phyloP scores from a whole-genome alignment of 1,140 invertebrate genomes.

The Euglossa dilemma region DNA sequence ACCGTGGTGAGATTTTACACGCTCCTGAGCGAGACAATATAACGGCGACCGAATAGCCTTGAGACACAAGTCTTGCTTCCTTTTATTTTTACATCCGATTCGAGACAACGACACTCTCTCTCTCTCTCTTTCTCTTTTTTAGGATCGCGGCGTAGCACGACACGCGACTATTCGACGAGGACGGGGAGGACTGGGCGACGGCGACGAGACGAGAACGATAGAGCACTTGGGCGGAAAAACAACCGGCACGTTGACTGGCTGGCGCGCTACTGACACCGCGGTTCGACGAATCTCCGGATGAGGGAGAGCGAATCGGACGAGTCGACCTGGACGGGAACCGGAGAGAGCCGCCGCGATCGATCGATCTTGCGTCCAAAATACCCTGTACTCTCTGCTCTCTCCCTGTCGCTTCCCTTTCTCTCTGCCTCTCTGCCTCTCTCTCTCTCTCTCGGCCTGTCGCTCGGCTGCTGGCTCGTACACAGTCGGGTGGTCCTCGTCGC shows the following conservation, averaged over 20 bases:
- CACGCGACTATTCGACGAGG: too few relatives aligned
- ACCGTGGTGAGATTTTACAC: constrained; percentile 22
- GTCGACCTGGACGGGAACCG: constrained; percentile 22
- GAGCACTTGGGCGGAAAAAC: neutral
- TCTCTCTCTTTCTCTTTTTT: too few relatives aligned
- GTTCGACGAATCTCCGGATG: neutral
- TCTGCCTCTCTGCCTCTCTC: neutral
- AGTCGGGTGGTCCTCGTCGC: neutral
- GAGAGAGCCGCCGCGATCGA: constrained; percentile 27
- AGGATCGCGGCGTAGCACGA: too few relatives aligned
- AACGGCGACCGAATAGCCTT: constrained; percentile 52
- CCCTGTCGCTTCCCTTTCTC: neutral
- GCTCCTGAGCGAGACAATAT: constrained; percentile 53
- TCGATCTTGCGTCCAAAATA: constrained; percentile 56
- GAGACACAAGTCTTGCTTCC: constrained; percentile 57
- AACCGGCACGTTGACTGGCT: neutral
- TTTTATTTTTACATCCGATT: constrained; percentile 66
- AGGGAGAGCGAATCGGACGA: too few relatives aligned
- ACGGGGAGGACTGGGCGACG: neutral
- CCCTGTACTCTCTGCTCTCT: constrained; percentile 5
- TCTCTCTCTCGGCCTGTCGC: neutral
- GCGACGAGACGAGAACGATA: neutral
- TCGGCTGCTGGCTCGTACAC: neutral
- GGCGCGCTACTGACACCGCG: neutral
- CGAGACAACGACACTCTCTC: constrained; percentile 45